Percentiles rank a stretch among this genome's conserved stretches.
These are phyloP conservation scores for Machimus rusticus DNA, from an alignment of 2,888 invertebrate genomes.

Conservation along the genomic window DNA sequence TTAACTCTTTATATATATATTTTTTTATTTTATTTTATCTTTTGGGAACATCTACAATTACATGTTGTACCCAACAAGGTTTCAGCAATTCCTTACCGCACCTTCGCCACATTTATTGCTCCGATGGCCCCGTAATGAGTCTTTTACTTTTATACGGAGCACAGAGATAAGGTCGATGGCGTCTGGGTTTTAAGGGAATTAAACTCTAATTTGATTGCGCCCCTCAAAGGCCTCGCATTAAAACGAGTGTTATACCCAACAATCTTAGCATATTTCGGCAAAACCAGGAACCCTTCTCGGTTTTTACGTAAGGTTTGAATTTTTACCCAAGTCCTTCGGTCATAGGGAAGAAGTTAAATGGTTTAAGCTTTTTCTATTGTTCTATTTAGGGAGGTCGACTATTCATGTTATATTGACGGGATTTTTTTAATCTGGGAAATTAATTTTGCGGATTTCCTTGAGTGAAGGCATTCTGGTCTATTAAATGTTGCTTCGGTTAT, in stretches of 20 bases:
- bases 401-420: not conserved
- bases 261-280: not conserved
- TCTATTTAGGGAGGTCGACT: not conserved
- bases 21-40: slow-evolving; percentile 19
- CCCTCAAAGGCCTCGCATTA: not conserved
- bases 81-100: slow-evolving; percentile 9
- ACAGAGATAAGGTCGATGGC: not conserved
- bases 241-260: not conserved
- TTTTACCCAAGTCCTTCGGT: not conserved
- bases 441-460: not conserved
- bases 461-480: not conserved
- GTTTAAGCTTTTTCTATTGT: not conserved
- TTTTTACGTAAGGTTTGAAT: not conserved
- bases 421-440: not conserved
- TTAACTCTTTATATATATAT: slow-evolving; percentile 41
- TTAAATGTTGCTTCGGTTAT: not conserved
- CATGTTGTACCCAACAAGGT: not conserved
- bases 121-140: not conserved
- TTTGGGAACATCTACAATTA: slow-evolving; percentile 1
- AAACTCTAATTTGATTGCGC: not conserved
- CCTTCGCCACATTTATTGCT: slow-evolving; percentile 22
- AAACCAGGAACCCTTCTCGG: not conserved
- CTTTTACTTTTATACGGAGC: not conserved
- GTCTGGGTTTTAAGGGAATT: not conserved
- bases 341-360: not conserved